Evolutionary conservation across 2,888 invertebrate species (phyloP).

Genomic region (Hetaerina titia): DNA sequence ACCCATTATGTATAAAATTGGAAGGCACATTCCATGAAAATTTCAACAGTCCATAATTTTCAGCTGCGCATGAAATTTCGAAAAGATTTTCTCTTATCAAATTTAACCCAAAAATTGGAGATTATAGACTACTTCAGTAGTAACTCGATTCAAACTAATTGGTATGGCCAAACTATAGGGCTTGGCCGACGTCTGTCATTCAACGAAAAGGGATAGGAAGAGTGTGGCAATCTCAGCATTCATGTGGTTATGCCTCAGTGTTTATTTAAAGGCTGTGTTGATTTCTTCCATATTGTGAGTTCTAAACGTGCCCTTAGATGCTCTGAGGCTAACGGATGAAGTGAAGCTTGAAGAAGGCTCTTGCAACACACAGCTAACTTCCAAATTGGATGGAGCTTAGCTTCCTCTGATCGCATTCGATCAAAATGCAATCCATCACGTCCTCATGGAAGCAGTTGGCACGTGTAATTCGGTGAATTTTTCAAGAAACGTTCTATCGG

Average conservation of each 20-base stretch:
- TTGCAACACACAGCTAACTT: not conserved
- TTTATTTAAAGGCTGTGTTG: no score
- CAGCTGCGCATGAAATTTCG: not conserved
- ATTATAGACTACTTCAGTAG: not conserved
- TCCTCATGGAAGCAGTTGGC: not conserved
- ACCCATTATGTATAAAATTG: no score
- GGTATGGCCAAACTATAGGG: not conserved
- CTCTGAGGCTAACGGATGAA: not conserved
- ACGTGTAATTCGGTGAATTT: not conserved
- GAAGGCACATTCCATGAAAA: no score
- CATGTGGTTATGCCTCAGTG: no score
- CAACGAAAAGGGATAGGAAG: not conserved
- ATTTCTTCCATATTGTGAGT: no score
- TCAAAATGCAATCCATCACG: not conserved
- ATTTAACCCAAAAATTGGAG: not conserved
- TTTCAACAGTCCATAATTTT: no score
- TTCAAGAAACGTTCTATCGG: not conserved
- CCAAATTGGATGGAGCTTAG: not conserved
- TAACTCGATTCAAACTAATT: not conserved
- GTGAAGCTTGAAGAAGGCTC: not conserved
- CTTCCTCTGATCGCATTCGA: not conserved
- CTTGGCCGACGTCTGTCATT: not conserved
- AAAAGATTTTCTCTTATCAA: not conserved
- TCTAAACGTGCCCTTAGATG: not conserved
- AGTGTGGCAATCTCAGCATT: no score